Conservation (phyloP, 2,797 vertebrate species). For the Gambusia yucatana region DNA sequence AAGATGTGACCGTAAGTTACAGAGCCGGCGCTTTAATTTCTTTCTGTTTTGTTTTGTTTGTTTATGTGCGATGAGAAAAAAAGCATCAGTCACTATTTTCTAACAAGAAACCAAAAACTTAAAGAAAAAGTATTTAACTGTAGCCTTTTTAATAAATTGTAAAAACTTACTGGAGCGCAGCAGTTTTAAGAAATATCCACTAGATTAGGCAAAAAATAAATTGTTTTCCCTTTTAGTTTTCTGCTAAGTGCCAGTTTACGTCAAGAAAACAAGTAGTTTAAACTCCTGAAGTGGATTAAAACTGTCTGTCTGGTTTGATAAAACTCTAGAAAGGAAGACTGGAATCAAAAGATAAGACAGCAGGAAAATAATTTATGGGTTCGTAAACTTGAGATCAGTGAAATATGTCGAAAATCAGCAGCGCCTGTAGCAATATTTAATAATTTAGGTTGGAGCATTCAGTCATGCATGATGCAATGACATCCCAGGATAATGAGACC, state of each 20-base stretch:
- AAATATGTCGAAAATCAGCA: not conserved
- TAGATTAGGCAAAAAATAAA: not conserved
- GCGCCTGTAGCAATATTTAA: not conserved
- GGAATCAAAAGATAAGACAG: not conserved
- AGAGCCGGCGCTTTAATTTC: slow-evolving; percentile 1
- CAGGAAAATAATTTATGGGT: not conserved
- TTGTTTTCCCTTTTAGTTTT: not conserved
- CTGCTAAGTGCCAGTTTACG: not conserved
- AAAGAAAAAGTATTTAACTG: not conserved
- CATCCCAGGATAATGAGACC: not conserved
- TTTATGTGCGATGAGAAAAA: not conserved
- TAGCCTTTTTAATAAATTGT: not conserved
- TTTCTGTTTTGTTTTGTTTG: slow-evolving; percentile 1
- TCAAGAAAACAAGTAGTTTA: not conserved
- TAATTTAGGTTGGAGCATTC: not conserved
- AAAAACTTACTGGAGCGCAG: not conserved
- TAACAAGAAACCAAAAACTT: not conserved
- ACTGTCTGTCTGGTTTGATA: not conserved
- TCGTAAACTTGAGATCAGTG: not conserved
- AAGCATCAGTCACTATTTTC: not conserved
- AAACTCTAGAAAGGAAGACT: not conserved
- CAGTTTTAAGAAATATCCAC: not conserved
- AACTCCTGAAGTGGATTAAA: not conserved
- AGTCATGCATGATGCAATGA: not conserved
- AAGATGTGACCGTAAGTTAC: not conserved